Percentiles rank a stretch among this genome's conserved stretches.
Evolutionary conservation across 2,113 vertebrate species (phyloP).

Genomic region (Elephantulus edwardii): DNA sequence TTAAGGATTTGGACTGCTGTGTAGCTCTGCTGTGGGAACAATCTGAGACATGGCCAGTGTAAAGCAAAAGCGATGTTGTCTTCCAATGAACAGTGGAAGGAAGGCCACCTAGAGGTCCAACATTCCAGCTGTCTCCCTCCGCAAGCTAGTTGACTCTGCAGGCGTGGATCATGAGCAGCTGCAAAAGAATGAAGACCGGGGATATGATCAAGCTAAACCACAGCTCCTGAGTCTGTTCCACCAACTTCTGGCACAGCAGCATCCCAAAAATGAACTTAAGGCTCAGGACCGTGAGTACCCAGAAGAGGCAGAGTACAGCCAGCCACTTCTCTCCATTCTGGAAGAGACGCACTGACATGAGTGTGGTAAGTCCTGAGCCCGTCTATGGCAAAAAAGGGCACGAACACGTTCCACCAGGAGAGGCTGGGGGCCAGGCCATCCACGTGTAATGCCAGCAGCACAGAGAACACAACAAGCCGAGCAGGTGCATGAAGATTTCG

Average conservation of each 20-base stretch:
- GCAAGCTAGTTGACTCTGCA: constrained; percentile 95
- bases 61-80: too few species aligned
- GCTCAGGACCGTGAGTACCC: constrained; percentile 97
- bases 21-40: neutral
- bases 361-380: constrained; percentile 97
- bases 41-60: neutral
- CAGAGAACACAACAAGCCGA: constrained; percentile 91
- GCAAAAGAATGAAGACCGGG: constrained; percentile 95
- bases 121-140: neutral
- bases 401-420: constrained; percentile 96
- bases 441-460: constrained; percentile 91
- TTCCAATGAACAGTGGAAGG: rapidly evolving
- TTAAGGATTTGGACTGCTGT: neutral
- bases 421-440: constrained; percentile 85
- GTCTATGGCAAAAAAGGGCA: constrained; percentile 95
- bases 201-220: constrained; percentile 96
- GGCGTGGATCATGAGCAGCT: constrained; percentile 97
- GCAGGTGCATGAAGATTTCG: constrained; percentile 94
- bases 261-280: constrained; percentile 99
- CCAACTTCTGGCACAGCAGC: constrained; percentile 97
- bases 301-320: constrained; percentile 95
- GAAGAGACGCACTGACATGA: constrained; percentile 97
- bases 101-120: neutral
- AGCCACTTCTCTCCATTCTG: constrained; percentile 97
- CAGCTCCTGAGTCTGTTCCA: constrained; percentile 91